Evolutionary conservation across 2,888 invertebrate genomes (phyloP).

Genomic region (Campoplex nolae): DNA sequence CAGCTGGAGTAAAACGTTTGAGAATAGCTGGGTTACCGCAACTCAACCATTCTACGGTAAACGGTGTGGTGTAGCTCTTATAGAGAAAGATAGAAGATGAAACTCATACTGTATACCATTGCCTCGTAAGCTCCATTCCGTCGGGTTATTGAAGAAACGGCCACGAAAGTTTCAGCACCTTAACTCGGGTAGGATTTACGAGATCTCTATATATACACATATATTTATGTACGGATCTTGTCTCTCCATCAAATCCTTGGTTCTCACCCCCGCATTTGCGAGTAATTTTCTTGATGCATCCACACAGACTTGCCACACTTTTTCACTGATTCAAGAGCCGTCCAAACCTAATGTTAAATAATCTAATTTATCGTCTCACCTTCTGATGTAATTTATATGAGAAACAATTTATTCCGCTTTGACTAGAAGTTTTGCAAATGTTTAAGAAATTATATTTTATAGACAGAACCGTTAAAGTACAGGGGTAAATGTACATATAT

Average conservation of each 20-base stretch:
- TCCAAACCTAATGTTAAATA: neutral
- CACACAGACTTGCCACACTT: constrained; percentile 7
- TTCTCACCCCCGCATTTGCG: constrained; percentile 26
- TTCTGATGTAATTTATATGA: neutral
- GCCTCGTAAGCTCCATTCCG: constrained; percentile 48
- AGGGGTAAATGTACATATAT: too few species aligned
- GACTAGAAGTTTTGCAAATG: too few species aligned
- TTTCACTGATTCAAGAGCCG: constrained; percentile 7
- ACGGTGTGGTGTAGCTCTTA: constrained; percentile 19
- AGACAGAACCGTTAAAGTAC: too few species aligned
- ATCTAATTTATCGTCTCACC: neutral
- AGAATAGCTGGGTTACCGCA: constrained; percentile 51
- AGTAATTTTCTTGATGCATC: constrained; percentile 65
- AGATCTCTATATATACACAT: constrained; percentile 2
- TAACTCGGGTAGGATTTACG: constrained; percentile 44
- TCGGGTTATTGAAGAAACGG: constrained; percentile 56
- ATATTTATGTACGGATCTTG: constrained; percentile 3
- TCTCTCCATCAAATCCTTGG: constrained; percentile 36
- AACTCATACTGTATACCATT: constrained; percentile 19
- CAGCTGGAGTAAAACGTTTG: constrained; percentile 62
- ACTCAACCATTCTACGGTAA: constrained; percentile 40
- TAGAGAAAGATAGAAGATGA: constrained; percentile 37
- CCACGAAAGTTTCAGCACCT: constrained; percentile 54
- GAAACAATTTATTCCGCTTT: too few species aligned
- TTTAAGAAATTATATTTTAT: too few species aligned